Evolutionary conservation across 1,140 invertebrate genomes (phyloP).

Genomic region (Agraylea sexmaculata): DNA sequence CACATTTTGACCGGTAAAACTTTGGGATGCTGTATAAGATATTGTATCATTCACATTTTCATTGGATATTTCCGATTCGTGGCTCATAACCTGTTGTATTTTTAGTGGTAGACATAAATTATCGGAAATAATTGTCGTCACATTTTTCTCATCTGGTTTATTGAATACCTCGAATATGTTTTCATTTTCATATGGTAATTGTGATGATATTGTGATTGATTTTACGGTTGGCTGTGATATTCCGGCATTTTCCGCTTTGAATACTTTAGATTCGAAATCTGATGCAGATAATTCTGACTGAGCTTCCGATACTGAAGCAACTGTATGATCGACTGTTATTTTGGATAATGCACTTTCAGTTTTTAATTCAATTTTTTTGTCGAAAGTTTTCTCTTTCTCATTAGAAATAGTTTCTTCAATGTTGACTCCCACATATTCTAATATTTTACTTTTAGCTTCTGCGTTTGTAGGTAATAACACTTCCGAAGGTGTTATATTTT

Average conservation of each 20-base stretch:
- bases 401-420: slow-evolving; percentile 40
- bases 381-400: slow-evolving; percentile 42
- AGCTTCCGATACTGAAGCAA: slow-evolving; percentile 17
- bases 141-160: slow-evolving; percentile 22
- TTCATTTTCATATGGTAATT: slow-evolving; percentile 21
- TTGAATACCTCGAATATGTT: slow-evolving; percentile 19
- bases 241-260: slow-evolving; percentile 14
- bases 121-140: slow-evolving; percentile 10
- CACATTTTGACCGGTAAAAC: slow-evolving; percentile 14
- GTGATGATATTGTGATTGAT: slow-evolving; percentile 12
- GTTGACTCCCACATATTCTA: slow-evolving; percentile 35
- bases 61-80: slow-evolving; percentile 13
- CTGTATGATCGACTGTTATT: slow-evolving; percentile 14
- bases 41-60: slow-evolving; percentile 2
- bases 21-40: slow-evolving; percentile 9
- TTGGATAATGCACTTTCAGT: slow-evolving; percentile 22
- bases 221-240: slow-evolving; percentile 13
- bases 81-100: slow-evolving; percentile 17
- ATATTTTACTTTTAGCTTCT: slow-evolving; percentile 37
- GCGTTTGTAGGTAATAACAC: slow-evolving; percentile 28
- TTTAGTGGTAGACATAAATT: slow-evolving; percentile 15
- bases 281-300: slow-evolving; percentile 8
- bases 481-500: slow-evolving; percentile 31
- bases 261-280: slow-evolving; percentile 8
- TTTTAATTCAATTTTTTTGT: slow-evolving; percentile 32